Evolutionary conservation across 1,140 invertebrate species (phyloP).

Genomic region (Amphibalanus amphitrite): DNA sequence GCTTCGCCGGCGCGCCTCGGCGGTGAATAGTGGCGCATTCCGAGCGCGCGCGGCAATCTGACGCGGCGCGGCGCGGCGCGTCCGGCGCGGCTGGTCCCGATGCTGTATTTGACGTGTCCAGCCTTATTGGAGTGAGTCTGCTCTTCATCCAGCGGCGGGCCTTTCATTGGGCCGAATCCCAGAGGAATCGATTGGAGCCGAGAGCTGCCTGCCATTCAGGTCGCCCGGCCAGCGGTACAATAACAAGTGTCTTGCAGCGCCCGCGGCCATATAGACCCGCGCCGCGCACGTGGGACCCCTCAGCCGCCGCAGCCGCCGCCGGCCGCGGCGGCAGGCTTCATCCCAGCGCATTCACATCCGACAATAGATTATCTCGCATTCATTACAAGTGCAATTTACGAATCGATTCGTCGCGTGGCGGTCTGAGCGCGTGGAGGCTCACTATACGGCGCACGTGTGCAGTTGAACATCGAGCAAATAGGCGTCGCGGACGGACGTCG

Average conservation of each 20-base stretch:
- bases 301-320: no score
- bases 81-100: not conserved
- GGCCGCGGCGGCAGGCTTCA: not conserved
- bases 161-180: not conserved
- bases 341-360: not conserved
- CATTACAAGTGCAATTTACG: not conserved
- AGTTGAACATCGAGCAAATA: not conserved
- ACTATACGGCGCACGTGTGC: not conserved
- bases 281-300: no score
- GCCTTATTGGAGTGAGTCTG: not conserved
- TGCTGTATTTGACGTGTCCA: slow-evolving; percentile 5
- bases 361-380: slow-evolving; percentile 1
- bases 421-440: no score
- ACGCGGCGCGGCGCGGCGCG: slow-evolving; percentile 2
- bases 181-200: not conserved
- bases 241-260: not conserved
- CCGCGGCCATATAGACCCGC: no score
- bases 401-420: not conserved
- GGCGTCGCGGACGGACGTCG: not conserved
- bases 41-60: slow-evolving; percentile 1
- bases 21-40: not conserved
- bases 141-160: not conserved
- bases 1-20: no score
- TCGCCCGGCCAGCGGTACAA: not conserved
- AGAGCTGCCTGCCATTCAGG: not conserved